These are phyloP conservation scores for Adelognathus sp. DNA, from an alignment of 2,888 invertebrate genomes.

Conservation along the genomic window DNA sequence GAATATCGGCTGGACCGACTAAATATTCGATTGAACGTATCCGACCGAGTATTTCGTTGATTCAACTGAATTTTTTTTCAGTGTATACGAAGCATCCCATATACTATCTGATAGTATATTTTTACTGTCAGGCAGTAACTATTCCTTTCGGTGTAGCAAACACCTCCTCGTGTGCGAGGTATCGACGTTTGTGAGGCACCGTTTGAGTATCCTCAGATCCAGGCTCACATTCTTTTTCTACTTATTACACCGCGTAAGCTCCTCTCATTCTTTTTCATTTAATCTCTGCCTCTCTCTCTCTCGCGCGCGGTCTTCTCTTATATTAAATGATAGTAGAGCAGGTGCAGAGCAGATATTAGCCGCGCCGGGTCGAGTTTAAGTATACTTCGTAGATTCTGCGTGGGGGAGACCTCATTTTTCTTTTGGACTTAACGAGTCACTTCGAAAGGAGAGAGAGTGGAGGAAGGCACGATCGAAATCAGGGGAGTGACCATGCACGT, in stretches of 20 bases:
- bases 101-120: too few relatives aligned
- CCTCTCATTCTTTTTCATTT: not conserved
- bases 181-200: not conserved
- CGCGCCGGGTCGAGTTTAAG: conserved; percentile 21
- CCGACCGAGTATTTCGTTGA: too few relatives aligned
- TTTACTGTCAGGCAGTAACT: too few relatives aligned
- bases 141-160: too few relatives aligned
- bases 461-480: conserved; percentile 59
- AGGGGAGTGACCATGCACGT: conserved; percentile 61
- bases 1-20: too few relatives aligned
- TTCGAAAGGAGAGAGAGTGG: conserved; percentile 36
- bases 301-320: conserved; percentile 14
- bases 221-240: not conserved
- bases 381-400: not conserved
- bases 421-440: conserved; percentile 57
- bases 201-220: not conserved
- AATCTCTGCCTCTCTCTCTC: conserved; percentile 6
- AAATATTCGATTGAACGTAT: too few relatives aligned
- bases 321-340: conserved; percentile 45
- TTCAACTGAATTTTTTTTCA: too few relatives aligned
- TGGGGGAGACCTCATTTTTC: conserved; percentile 51
- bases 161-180: too few relatives aligned
- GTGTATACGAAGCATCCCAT: too few relatives aligned
- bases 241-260: not conserved
- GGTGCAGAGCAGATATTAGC: conserved; percentile 49